phyloP scores from a whole-genome alignment of 2,113 vertebrate species.

The Nyctibius bracteatus region DNA sequence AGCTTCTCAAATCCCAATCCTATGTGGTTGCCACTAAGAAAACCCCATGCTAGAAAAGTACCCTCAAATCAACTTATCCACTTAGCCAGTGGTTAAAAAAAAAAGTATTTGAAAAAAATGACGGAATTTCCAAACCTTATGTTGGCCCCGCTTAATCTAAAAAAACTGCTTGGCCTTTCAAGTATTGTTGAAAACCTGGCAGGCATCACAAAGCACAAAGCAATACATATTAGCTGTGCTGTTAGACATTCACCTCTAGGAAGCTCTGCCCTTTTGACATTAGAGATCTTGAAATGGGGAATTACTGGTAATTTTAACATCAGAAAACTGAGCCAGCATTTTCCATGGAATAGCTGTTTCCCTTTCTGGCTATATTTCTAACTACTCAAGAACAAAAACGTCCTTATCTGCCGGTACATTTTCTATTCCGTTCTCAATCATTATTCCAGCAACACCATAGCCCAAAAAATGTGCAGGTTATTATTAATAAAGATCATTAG shows the following conservation, averaged over 20 bases:
- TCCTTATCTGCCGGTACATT: background rate
- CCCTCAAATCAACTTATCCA: background rate
- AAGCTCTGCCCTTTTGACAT: conserved; percentile 43
- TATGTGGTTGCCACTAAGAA: background rate
- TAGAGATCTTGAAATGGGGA: background rate
- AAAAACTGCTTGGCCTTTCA: conserved; percentile 20
- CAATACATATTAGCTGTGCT: background rate
- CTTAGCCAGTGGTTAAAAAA: background rate
- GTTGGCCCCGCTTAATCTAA: background rate
- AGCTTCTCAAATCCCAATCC: background rate
- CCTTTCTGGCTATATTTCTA: background rate
- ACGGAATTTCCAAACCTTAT: conserved; percentile 27
- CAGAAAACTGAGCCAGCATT: background rate
- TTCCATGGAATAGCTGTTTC: background rate
- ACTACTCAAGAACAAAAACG: background rate
- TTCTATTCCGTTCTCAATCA: background rate
- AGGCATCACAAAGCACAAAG: conserved; percentile 3
- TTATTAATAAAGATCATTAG: background rate
- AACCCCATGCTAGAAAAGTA: background rate
- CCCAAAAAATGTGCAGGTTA: background rate
- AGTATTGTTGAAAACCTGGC: conserved; percentile 27
- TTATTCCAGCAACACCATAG: background rate
- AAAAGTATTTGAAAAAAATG: background rate
- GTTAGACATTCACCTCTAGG: conserved; percentile 1
- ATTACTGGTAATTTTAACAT: conserved; percentile 27